Evolutionary conservation across 2,113 vertebrate species (phyloP).

Genomic region (Caretta caretta): DNA sequence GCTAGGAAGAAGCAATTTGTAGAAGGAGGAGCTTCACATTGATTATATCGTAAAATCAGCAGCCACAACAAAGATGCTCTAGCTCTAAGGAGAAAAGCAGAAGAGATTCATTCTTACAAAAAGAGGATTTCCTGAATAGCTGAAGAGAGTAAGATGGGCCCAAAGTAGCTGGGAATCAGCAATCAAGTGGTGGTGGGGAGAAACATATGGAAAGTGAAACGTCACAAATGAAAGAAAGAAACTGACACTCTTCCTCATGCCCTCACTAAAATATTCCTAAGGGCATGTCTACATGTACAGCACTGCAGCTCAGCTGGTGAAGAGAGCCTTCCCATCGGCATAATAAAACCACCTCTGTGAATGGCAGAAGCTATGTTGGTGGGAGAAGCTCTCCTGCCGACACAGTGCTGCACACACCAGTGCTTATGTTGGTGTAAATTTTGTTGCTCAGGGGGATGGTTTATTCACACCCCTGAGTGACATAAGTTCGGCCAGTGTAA

Average conservation of each 20-base stretch:
- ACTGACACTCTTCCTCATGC: not conserved
- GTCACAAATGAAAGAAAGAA: not conserved
- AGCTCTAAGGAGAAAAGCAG: not conserved
- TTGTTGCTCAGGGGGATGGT: too few relatives aligned
- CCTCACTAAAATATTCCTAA: not conserved
- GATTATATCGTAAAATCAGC: constrained; percentile 49
- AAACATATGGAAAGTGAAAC: not conserved
- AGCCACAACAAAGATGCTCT: not conserved
- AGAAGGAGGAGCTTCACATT: constrained; percentile 55
- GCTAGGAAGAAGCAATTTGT: constrained; percentile 61
- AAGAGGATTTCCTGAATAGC: constrained; percentile 12
- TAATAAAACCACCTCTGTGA: too few relatives aligned
- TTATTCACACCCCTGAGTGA: too few relatives aligned
- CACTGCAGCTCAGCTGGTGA: too few relatives aligned
- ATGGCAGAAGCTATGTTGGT: too few relatives aligned
- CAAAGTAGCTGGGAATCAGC: not conserved
- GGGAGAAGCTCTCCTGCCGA: too few relatives aligned
- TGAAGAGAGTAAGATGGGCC: not conserved
- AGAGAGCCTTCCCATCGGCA: not conserved
- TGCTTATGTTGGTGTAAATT: too few relatives aligned
- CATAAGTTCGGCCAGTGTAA: too few relatives aligned
- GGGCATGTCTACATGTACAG: too few relatives aligned
- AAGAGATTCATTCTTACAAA: not conserved
- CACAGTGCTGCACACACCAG: too few relatives aligned
- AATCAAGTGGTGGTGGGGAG: not conserved